Evolutionary conservation across 2,888 invertebrate genomes (phyloP), one percentile per base, ranked within the genome.

Genomic region (Scaptomyza tumidula): DNA sequence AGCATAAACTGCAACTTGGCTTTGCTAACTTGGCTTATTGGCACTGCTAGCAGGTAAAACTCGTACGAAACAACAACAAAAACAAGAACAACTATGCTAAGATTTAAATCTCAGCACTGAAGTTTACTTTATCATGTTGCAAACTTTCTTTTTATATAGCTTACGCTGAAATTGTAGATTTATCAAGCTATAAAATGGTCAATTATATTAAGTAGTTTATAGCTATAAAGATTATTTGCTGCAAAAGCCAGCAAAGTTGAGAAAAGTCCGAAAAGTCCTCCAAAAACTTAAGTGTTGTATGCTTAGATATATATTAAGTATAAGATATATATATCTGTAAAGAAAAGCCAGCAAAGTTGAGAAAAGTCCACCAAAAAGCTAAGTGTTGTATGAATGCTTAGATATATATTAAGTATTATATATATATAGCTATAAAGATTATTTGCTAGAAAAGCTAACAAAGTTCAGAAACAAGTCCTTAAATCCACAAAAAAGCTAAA

Each of bases 1-100:
- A 62, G 55, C 58, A 48, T 63, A 52, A 57, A 54, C 62, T 71
- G 64, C 65, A 77, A 66, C 57, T 65, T 65, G 58, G 58, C 65
- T 48, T 41, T 62, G 53, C 31, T 69, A 62, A 63, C 59, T 75
- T 78, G 80, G 55, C 71, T 75, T 71, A 79, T 78, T 78, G 73
- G 55, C 49, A 61, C 31, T 19, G 55, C 56, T 16, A 41, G 16
- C 63, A 46, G 45, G 52, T 50, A 29, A 71, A 48, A 48, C 46
- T 29, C 50, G 29, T n/a, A 52, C 67, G 14, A 37, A 52, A 27
- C 16, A 11, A 35, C 46, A 57, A 37, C 14, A 45, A 33, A 41
- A 48, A 45, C 9, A 29, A 27, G 24, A 37, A 37, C 24, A 10
- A 16, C 6, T 46, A 65, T 39, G 52, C 33, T 53, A 29, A 39